Evolutionary conservation across 2,113 vertebrate species (phyloP).

Genomic region (Phaethon lepturus): DNA sequence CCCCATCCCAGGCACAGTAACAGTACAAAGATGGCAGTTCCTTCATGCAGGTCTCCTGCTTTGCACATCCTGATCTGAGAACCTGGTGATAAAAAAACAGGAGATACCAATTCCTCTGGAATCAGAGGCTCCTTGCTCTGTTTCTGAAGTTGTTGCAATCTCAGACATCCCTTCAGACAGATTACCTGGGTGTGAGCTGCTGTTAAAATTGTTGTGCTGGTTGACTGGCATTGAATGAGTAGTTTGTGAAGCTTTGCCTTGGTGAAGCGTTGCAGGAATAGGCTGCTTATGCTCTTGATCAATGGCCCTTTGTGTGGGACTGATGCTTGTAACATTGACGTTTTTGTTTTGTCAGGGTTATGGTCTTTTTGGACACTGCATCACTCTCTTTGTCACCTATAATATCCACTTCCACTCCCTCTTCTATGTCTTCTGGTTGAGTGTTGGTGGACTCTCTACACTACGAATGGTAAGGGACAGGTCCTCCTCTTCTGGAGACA

Average conservation of each 20-base stretch:
- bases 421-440: conserved; percentile 94
- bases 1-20: fast-evolving
- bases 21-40: background rate
- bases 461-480: conserved; percentile 89
- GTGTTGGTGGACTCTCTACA: conserved; percentile 91
- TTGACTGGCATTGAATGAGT: background rate
- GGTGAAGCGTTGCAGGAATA: background rate
- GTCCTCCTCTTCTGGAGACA: background rate
- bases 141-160: background rate
- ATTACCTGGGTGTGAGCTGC: background rate
- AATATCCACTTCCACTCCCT: conserved; percentile 97
- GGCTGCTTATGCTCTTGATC: background rate
- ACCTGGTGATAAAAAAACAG: background rate
- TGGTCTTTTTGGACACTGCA: conserved; percentile 94
- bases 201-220: background rate
- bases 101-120: background rate
- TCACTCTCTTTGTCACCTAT: conserved; percentile 93
- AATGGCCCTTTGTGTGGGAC: background rate
- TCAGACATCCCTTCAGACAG: background rate
- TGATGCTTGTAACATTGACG: background rate
- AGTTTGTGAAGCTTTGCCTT: background rate
- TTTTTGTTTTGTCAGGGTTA: conserved; percentile 85
- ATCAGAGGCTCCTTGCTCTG: background rate
- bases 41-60: background rate
- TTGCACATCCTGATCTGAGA: background rate